Evolutionary conservation across 2,888 invertebrate genomes (phyloP).

Genomic region (Ophraella communa): DNA sequence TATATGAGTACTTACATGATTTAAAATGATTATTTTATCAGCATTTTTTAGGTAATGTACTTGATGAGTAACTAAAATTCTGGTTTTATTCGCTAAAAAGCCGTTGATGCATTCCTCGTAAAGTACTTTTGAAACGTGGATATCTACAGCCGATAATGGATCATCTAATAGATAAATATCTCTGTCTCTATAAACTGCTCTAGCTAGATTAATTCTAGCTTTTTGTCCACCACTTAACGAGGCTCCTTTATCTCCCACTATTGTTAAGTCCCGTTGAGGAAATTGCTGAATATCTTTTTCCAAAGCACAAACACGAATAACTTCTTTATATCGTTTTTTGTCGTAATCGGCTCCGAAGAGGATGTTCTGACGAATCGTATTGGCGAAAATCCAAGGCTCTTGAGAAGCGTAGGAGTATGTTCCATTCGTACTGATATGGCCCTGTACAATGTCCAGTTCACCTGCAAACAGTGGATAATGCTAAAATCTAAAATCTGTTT

Average conservation of each 20-base stretch:
- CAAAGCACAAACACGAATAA: conserved; percentile 71
- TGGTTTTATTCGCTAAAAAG: conserved; percentile 70
- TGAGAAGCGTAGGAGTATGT: conserved; percentile 79
- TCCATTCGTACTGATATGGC: conserved; percentile 70
- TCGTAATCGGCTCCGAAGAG: conserved; percentile 75
- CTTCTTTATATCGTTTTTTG: conserved; percentile 64
- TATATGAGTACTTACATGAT: conserved; percentile 61
- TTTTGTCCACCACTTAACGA: conserved; percentile 85
- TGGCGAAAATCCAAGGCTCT: conserved; percentile 83
- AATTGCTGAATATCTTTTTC: conserved; percentile 77
- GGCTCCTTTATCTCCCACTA: conserved; percentile 80
- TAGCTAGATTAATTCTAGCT: conserved; percentile 73
- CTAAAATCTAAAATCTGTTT: background rate
- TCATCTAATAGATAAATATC: conserved; percentile 86
- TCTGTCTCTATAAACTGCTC: conserved; percentile 73
- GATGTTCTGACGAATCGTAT: conserved; percentile 82
- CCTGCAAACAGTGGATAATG: conserved; percentile 58
- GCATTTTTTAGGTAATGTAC: conserved; percentile 77
- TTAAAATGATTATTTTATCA: conserved; percentile 69
- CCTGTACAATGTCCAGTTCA: conserved; percentile 66
- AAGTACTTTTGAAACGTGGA: conserved; percentile 78
- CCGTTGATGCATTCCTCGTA: conserved; percentile 79
- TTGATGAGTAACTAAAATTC: conserved; percentile 85
- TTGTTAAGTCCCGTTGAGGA: conserved; percentile 73
- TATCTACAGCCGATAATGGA: conserved; percentile 83